These are phyloP conservation scores for Carassius gibelio DNA, from an alignment of 2,113 vertebrate genomes.

Conservation along the genomic window DNA sequence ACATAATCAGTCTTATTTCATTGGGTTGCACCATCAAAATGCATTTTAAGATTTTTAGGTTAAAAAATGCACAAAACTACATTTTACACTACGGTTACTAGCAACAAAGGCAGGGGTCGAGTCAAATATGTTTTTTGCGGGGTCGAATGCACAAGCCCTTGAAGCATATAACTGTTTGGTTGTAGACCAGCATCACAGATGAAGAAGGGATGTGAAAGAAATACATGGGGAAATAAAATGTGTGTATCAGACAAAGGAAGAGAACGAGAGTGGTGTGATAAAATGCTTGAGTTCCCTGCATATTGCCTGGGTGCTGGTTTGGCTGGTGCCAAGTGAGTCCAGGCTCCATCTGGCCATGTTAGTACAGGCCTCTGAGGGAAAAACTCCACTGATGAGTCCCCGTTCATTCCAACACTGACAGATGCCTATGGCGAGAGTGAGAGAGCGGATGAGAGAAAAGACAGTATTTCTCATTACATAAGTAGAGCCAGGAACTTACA, in stretches of 20 bases:
- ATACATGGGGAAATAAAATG: background rate
- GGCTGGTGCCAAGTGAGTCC: constrained; percentile 23
- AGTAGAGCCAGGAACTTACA: constrained; percentile 32
- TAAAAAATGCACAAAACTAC: background rate
- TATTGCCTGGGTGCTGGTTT: constrained; percentile 31
- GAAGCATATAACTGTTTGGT: background rate
- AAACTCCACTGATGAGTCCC: constrained; percentile 42
- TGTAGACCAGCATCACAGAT: constrained; percentile 5
- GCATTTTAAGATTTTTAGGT: background rate
- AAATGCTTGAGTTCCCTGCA: constrained; percentile 26
- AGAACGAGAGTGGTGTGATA: background rate
- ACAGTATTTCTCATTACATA: constrained; percentile 24
- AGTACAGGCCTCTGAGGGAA: constrained; percentile 32
- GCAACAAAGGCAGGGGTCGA: no score
- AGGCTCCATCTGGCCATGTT: constrained; percentile 52
- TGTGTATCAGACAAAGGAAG: background rate
- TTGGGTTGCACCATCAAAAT: background rate
- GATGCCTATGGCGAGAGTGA: constrained; percentile 32
- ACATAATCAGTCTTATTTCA: background rate
- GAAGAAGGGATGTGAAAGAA: background rate
- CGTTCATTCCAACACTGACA: constrained; percentile 23
- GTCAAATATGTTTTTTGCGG: background rate
- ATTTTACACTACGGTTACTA: background rate
- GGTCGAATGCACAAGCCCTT: background rate
- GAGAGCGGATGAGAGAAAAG: background rate